A percentile compares a stretch with the other conserved stretches of the same genome.
Conservation (phyloP, 2,113 vertebrate species). For the Nicator chloris region DNA sequence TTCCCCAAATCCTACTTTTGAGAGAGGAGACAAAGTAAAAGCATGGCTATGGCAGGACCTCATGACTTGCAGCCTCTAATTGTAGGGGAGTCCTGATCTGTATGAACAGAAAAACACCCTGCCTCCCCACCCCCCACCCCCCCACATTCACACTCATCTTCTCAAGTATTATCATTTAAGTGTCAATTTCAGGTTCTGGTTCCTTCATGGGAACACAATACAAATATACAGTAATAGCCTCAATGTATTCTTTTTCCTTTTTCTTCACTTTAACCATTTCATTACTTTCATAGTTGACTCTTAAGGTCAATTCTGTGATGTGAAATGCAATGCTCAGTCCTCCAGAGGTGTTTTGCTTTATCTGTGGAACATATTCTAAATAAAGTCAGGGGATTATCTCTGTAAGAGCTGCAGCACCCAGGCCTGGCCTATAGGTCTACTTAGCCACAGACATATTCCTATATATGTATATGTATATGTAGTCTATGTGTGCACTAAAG, state of each 20-base stretch:
- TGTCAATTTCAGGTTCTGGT: not conserved
- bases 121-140: rapidly evolving
- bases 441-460: not conserved
- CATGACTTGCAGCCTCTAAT: conserved; percentile 60
- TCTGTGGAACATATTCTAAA: not conserved
- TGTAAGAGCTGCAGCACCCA: not conserved
- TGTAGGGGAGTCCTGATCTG: conserved; percentile 38
- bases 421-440: not conserved
- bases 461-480: not conserved
- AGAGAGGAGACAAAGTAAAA: not conserved
- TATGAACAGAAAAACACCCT: not conserved
- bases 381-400: not conserved
- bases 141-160: not conserved
- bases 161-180: conserved; percentile 40
- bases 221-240: not conserved
- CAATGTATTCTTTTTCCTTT: not conserved
- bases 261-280: not conserved
- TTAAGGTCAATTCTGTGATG: not conserved
- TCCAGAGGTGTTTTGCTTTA: not conserved
- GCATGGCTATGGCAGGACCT: conserved; percentile 38
- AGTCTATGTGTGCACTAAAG: not conserved
- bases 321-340: not conserved
- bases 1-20: conserved; percentile 46
- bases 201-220: not conserved
- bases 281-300: not conserved